A percentile compares a stretch with the other conserved stretches of the same genome.
phyloP scores from a whole-genome alignment of 2,113 vertebrate species.

The Sminthopsis crassicaudata region DNA sequence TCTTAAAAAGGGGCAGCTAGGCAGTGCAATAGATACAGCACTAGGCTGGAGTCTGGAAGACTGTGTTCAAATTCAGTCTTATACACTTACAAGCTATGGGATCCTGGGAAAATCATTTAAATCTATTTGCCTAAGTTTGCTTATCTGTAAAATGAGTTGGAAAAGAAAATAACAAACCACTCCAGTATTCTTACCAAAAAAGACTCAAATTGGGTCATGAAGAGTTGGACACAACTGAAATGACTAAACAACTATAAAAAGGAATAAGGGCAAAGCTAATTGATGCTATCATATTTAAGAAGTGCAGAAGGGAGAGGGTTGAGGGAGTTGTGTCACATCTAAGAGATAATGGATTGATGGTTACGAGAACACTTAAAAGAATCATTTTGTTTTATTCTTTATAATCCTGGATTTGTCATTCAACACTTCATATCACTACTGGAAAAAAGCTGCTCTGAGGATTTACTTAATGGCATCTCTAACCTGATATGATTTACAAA shows the following conservation, averaged over 20 bases:
- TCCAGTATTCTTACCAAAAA: neutral
- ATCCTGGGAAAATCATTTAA: neutral
- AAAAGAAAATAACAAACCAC: neutral
- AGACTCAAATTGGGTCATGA: neutral
- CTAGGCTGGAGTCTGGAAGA: neutral
- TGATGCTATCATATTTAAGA: neutral
- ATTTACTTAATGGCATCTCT: conserved; percentile 51
- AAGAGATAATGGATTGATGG: neutral
- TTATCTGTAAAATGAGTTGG: neutral
- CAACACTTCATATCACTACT: conserved; percentile 60
- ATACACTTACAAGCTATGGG: neutral
- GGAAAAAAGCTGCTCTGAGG: conserved; percentile 52
- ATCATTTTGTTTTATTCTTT: conserved; percentile 6
- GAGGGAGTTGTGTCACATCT: neutral
- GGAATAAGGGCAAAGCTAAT: conserved; percentile 15
- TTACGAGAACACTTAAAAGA: conserved; percentile 21
- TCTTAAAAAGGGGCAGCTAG: conserved; percentile 36
- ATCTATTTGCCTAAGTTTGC: neutral
- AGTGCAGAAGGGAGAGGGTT: neutral
- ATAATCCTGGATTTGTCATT: conserved; percentile 30
- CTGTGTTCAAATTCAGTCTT: neutral
- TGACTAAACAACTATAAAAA: conserved; percentile 10
- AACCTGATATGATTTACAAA: conserved; percentile 51
- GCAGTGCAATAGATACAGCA: neutral
- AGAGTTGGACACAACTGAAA: neutral